Conservation (phyloP, 2,888 invertebrate genomes). For the Stomorhina lunata region DNA sequence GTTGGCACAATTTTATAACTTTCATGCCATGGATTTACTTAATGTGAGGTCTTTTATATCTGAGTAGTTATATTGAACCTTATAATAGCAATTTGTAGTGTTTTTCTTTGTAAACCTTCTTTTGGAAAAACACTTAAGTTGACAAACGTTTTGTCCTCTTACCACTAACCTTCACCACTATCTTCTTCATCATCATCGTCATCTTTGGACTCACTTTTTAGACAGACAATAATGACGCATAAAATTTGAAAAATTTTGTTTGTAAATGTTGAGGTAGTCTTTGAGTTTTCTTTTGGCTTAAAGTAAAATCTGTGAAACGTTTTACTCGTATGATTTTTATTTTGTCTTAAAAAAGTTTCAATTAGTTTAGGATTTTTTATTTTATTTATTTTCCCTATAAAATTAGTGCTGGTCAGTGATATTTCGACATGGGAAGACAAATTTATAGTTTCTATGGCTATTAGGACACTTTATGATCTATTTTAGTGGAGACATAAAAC, state of each 20-base stretch:
- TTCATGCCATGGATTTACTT: conserved; percentile 29
- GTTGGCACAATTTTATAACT: conserved; percentile 49
- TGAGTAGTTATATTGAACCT: not conserved
- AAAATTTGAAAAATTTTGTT: not conserved
- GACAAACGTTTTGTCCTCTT: conserved; percentile 51
- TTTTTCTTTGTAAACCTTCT: conserved; percentile 48
- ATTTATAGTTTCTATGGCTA: conserved; percentile 2
- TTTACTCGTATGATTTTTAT: not conserved
- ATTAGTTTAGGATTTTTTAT: not conserved
- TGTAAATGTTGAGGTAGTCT: conserved; percentile 8
- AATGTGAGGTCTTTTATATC: conserved; percentile 42
- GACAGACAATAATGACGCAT: conserved; percentile 41
- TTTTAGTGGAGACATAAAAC: not conserved
- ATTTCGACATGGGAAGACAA: conserved; percentile 11
- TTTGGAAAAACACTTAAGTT: conserved; percentile 55
- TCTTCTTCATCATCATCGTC: not conserved
- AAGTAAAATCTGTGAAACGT: not conserved
- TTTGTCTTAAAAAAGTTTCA: conserved; percentile 9
- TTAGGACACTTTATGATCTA: not conserved
- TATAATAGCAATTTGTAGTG: not conserved
- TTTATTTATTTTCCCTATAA: not conserved
- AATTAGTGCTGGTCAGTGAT: not conserved
- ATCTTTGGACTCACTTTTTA: too few relatives aligned
- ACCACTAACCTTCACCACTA: not conserved
- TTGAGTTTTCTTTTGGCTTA: not conserved